These are phyloP conservation scores for Hormaphis cornu DNA, from an alignment of 1,140 invertebrate species.

Conservation along the genomic window DNA sequence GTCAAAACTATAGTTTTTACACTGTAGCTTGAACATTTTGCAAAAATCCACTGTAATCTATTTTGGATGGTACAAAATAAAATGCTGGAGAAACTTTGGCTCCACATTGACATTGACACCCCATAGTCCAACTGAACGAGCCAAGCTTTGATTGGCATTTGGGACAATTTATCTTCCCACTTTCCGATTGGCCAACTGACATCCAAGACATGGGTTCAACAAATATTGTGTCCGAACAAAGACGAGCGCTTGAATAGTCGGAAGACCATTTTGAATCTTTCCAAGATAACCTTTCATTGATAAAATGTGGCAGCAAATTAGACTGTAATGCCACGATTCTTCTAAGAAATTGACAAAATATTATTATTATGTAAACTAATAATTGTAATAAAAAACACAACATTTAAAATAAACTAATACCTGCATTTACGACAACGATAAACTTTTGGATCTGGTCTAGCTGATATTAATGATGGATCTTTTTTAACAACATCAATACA, in stretches of 20 bases:
- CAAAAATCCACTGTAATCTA: constrained; percentile 75
- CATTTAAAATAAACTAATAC: constrained; percentile 33
- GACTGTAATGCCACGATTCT: constrained; percentile 66
- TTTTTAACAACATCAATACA: constrained; percentile 66
- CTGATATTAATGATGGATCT: constrained; percentile 64
- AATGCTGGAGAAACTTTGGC: constrained; percentile 74
- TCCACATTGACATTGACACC: constrained; percentile 73
- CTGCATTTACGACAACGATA: constrained; percentile 71
- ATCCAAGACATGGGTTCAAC: constrained; percentile 76
- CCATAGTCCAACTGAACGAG: constrained; percentile 75
- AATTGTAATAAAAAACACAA: too few species aligned
- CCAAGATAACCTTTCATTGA: constrained; percentile 47
- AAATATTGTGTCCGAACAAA: constrained; percentile 63
- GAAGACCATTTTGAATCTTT: constrained; percentile 40
- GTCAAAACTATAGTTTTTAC: constrained; percentile 43
- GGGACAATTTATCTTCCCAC: constrained; percentile 74
- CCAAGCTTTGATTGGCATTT: constrained; percentile 70
- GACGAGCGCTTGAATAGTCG: background rate
- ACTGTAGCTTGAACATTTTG: constrained; percentile 76
- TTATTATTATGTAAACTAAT: background rate
- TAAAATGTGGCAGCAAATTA: constrained; percentile 62
- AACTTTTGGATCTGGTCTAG: constrained; percentile 67
- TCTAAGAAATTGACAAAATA: constrained; percentile 36
- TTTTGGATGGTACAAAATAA: constrained; percentile 74
- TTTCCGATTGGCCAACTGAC: constrained; percentile 56